Evolutionary conservation across 2,888 invertebrate genomes (phyloP), one percentile per base, ranked within the genome.

Genomic region (Phragmatobia fuliginosa): DNA sequence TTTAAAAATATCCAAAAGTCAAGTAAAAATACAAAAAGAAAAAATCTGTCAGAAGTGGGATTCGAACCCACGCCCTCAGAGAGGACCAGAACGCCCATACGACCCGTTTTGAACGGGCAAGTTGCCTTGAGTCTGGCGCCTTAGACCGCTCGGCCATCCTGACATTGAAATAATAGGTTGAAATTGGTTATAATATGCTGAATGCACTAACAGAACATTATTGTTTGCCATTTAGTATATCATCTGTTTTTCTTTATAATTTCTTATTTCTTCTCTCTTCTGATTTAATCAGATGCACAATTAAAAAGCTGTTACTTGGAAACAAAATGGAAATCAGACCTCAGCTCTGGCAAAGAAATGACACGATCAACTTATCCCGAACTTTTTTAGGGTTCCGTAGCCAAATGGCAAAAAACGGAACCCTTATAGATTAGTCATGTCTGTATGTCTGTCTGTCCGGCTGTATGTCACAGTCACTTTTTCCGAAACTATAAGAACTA

Each of bases 61-160:
- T 96, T 96, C 96, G 96, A 96, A 96, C 96, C 96, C 96, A 96
- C 96, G 96, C 96, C 96, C 96, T 96, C 96, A 96, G 95, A 94
- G 96, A 95, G 96, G 97, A 97, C 97, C 97, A 90, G 90, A 90
- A 90, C 83, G 83, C 80, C 89, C 89, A 86, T 21, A 21, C 96
- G 59, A 96, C 96, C 96, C 96, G 96, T 96, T 96, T 96, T 96
- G 73, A 80, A 81, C 96, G 87, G 97, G 96, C 97, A 86, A 87
- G 86, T 68, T 79, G 81, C 89, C 89, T 90, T 90, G 90, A 90
- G 89, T 89, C 90, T 90, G 89, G 89, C 97, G 97, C 97, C 97
- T 97, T 97, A 97, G 97, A 97, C 97, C 97, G 96, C 97, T 97
- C 96, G 96, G 96, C 96, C 96, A 97, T 96, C 96, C 96, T 97